phyloP scores from a whole-genome alignment of 2,797 vertebrate genomes.

The Chrosomus eos region DNA sequence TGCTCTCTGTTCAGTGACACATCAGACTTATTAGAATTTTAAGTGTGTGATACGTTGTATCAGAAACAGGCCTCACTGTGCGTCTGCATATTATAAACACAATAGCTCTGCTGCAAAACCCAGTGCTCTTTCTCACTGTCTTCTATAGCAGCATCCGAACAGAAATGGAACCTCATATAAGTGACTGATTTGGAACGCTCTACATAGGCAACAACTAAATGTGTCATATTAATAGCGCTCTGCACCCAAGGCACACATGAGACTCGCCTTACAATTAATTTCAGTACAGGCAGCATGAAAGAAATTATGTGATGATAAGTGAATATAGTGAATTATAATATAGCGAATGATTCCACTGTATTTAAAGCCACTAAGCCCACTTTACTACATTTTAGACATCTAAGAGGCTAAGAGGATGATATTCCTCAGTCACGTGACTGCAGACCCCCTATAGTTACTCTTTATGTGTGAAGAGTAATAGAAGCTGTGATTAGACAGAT shows the following conservation, averaged over 20 bases:
- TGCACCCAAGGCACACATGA: background rate
- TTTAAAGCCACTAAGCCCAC: background rate
- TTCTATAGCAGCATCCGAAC: background rate
- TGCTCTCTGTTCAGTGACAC: conserved; percentile 5
- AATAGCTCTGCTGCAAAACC: background rate
- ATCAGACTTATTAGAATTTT: conserved; percentile 5
- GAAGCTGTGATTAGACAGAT: conserved; percentile 47
- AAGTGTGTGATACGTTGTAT: conserved; percentile 21
- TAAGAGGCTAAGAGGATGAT: conserved; percentile 29
- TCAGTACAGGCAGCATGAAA: background rate
- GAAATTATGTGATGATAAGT: background rate
- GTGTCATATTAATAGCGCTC: background rate
- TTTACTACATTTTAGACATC: background rate
- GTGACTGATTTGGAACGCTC: conserved; percentile 4
- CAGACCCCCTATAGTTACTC: conserved; percentile 13
- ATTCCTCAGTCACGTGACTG: conserved; percentile 55
- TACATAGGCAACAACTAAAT: conserved; percentile 7
- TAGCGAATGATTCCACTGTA: background rate
- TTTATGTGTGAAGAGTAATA: conserved; percentile 28
- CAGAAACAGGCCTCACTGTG: background rate
- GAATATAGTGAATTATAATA: background rate
- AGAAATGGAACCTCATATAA: conserved; percentile 1
- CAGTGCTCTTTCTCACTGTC: background rate
- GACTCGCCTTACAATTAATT: conserved; percentile 1
- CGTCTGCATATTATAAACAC: background rate